phyloP scores from a whole-genome alignment of 2,888 invertebrate genomes.

The Glaucopsyche alexis region DNA sequence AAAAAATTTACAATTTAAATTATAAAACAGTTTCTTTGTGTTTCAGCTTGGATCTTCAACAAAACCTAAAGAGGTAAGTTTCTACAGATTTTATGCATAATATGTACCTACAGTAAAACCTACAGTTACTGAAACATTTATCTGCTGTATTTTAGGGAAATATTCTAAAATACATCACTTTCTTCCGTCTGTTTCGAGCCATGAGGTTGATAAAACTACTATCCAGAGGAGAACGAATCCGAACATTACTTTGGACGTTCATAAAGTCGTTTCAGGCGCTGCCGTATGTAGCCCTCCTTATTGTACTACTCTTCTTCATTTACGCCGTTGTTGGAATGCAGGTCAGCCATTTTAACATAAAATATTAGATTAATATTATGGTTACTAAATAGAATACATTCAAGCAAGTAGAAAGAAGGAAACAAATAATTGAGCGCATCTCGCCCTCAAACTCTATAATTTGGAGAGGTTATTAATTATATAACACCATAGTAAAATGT shows the following conservation, averaged over 20 bases:
- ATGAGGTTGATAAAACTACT: conserved; percentile 98
- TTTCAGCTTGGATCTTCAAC: conserved; percentile 35
- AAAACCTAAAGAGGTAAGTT: conserved; percentile 40
- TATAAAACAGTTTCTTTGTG: not conserved
- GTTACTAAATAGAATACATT: no score
- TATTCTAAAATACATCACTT: conserved; percentile 89
- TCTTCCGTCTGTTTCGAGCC: conserved; percentile 93
- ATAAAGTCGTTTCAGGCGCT: conserved; percentile 99
- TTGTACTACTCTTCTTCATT: conserved; percentile 99
- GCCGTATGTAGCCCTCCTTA: conserved; percentile 98
- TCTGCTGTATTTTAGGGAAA: conserved; percentile 49
- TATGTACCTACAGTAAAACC: no score
- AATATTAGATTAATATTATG: not conserved
- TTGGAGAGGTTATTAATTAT: no score
- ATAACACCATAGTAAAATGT: no score
- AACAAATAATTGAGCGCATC: no score
- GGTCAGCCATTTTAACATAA: conserved; percentile 74
- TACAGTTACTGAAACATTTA: not conserved
- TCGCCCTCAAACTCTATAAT: no score
- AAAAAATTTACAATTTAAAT: no score
- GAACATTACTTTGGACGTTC: conserved; percentile 99
- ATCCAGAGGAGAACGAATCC: conserved; percentile 97
- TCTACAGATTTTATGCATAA: not conserved
- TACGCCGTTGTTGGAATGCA: conserved; percentile 99
- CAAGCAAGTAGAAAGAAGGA: no score